phyloP scores from a whole-genome alignment of 2,888 invertebrate genomes.

The Parapristionchus giblindavisi region DNA sequence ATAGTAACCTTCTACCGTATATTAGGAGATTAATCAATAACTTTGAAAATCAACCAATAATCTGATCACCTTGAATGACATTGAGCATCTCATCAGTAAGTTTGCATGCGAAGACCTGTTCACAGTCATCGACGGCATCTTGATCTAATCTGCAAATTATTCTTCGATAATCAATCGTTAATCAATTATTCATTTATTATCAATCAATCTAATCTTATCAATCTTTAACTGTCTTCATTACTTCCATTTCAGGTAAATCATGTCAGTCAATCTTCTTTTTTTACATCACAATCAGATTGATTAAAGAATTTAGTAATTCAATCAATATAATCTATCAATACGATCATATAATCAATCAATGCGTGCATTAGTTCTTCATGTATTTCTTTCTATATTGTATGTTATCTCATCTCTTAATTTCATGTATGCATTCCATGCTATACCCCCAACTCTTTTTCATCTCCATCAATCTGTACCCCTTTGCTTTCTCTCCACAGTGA shows the following conservation, averaged over 20 bases:
- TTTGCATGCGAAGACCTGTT: constrained; percentile 53
- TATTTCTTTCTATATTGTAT: not conserved
- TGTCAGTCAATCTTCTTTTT: too few relatives aligned
- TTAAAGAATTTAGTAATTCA: too few relatives aligned
- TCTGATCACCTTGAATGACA: too few relatives aligned
- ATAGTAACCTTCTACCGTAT: too few relatives aligned
- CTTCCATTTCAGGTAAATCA: too few relatives aligned
- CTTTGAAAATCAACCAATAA: too few relatives aligned
- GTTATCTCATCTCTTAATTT: not conserved
- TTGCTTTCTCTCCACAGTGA: not conserved
- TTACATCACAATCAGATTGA: too few relatives aligned
- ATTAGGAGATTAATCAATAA: too few relatives aligned
- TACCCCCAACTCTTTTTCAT: not conserved
- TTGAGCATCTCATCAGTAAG: constrained; percentile 63
- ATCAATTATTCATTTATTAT: constrained; percentile 7
- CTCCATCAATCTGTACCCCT: not conserved
- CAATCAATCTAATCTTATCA: not conserved
- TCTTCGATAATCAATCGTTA: not conserved
- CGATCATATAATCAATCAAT: too few relatives aligned
- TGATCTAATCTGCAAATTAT: constrained; percentile 10
- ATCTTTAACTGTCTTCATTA: too few relatives aligned
- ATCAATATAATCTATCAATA: too few relatives aligned
- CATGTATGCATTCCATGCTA: not conserved
- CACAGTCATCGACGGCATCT: not conserved
- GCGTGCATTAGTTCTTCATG: too few relatives aligned